Evolutionary conservation across 2,888 invertebrate species (phyloP).

Genomic region (Chymomyza caudatula): DNA sequence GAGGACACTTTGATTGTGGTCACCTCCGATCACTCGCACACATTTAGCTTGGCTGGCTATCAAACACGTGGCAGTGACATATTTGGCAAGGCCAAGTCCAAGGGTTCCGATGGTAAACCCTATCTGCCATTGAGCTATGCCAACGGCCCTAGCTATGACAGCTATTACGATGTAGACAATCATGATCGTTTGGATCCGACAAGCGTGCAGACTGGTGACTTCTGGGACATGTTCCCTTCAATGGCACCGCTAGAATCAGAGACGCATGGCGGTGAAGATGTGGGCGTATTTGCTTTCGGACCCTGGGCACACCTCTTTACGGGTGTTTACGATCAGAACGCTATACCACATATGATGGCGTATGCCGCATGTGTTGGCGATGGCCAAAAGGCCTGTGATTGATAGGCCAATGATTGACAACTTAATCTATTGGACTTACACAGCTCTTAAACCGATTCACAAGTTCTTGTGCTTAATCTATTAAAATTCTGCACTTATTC

Average conservation of each 20-base stretch:
- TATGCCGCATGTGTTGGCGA: conserved; percentile 86
- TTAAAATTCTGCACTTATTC: conserved; percentile 8
- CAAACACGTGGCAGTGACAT: conserved; percentile 72
- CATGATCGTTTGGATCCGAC: conserved; percentile 67
- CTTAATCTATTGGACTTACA: neutral
- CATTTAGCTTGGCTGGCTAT: conserved; percentile 87
- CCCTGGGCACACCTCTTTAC: conserved; percentile 90
- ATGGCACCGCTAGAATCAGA: conserved; percentile 79
- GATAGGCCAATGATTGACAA: conserved; percentile 20
- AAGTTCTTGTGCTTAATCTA: neutral
- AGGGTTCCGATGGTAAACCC: conserved; percentile 80
- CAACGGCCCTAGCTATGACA: conserved; percentile 83
- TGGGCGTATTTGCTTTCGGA: conserved; percentile 86
- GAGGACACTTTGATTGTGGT: conserved; percentile 89
- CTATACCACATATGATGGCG: conserved; percentile 86
- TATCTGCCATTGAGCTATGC: conserved; percentile 86
- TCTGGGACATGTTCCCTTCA: conserved; percentile 80
- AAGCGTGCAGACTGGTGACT: conserved; percentile 18
- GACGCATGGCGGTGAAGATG: conserved; percentile 89
- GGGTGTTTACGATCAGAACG: conserved; percentile 88
- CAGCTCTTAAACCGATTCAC: neutral
- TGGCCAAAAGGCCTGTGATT: conserved; percentile 78
- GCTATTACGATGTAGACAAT: conserved; percentile 54
- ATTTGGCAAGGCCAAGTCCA: conserved; percentile 49
- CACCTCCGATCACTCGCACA: conserved; percentile 89